These are phyloP conservation scores for Lepidocyrtoides sp. DNA, from an alignment of 2,888 invertebrate species.

Conservation along the genomic window DNA sequence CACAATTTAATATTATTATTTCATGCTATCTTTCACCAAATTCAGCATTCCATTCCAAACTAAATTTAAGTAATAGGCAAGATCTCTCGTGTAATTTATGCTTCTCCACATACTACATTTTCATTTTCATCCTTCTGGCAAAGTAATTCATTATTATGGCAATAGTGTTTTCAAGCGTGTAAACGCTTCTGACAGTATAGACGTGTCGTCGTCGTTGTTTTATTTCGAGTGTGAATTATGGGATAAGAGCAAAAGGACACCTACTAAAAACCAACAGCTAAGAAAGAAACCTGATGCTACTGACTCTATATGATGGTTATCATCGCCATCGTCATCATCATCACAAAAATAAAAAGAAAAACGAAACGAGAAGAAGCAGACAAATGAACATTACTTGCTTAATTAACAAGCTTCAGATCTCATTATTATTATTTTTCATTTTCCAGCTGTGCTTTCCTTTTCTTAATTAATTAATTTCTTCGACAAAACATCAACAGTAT, in stretches of 20 bases:
- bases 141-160: neutral
- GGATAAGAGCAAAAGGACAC: neutral
- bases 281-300: neutral
- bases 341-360: neutral
- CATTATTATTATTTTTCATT: neutral
- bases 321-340: too few relatives aligned
- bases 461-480: slow-evolving; percentile 5
- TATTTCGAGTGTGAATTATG: slow-evolving; percentile 2
- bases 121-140: slow-evolving; percentile 14
- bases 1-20: neutral
- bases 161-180: slow-evolving; percentile 5
- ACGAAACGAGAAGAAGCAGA: neutral
- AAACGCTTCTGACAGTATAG: slow-evolving; percentile 19
- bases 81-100: neutral
- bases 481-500: neutral
- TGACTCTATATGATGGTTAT: too few relatives aligned
- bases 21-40: neutral
- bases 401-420: neutral
- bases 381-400: neutral
- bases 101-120: neutral
- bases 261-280: neutral
- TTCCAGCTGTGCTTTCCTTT: neutral
- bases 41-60: neutral
- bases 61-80: neutral
- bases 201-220: neutral